Base-by-base conservation (phyloP, 2,797 vertebrate genomes). In the Dendrocincla tyrannina region DNA sequence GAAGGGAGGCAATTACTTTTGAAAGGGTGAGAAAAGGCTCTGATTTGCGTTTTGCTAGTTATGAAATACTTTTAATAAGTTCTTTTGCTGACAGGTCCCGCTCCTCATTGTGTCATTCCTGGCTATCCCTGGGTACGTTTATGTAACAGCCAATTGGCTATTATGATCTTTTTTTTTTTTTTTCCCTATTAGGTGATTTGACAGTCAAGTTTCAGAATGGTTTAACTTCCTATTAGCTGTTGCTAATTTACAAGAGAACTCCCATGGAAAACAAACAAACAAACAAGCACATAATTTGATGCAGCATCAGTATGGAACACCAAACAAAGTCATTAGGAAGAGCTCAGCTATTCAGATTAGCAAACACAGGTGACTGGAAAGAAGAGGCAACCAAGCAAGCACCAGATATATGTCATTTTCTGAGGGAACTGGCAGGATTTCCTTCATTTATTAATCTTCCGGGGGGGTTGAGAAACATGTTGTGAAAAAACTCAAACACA, bases 241-340 rank as follows among this genome's bases (percentile, higher is more conserved):
- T 96, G 58, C 11, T 96, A 97, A 97, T 97, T 97, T 95, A 95
- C 90, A 88, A 91, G 82, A 91, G 37, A 96, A 93, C 66, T 94
- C 93, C 90, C 75, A 33, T 80, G 89, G 92, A 87, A 95, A 92
- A 70, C 66, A 96, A 96, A 90, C 59, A 81, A 96, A 89, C 60
- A 83, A 76, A 95, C 42, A 88, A 83, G 42, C 44, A 86, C 67
- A 22, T 60, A 70, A 97, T 97, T 96, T 97, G 95, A 96, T 96
- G 89, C 83, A 96, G 89, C 77, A 91, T 85, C 89, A 92, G 85
- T 73, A 77, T 95, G 80, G 49, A 95, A 94, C 88, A 93, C 77
- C 89, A 80, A 92, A 93, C 88, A 96, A 96, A 90, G 75, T 62
- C 89, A 95, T 97, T 96, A 97, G 78, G 87, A 93, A 44, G 81